Evolutionary conservation across 2,888 invertebrate genomes (phyloP).

Genomic region (Polymixis flavicincta): DNA sequence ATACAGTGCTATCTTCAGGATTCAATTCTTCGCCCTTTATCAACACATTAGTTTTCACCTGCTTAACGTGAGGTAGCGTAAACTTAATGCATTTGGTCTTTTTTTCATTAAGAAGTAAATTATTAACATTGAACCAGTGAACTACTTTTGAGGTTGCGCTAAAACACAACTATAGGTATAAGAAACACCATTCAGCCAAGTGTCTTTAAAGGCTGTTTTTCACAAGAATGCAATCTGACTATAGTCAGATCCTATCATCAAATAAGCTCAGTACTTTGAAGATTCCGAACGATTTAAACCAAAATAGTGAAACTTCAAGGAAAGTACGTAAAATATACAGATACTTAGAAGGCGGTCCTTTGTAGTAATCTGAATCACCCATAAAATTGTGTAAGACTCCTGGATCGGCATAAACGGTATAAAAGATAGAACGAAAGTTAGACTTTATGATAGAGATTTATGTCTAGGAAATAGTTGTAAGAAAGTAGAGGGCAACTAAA

Average conservation of each 20-base stretch:
- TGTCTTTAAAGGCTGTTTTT: background rate
- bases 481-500: background rate
- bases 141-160: too few relatives aligned
- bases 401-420: conserved; percentile 9
- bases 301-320: conserved; percentile 1
- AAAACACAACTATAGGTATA: too few relatives aligned
- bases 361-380: conserved; percentile 14
- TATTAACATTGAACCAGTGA: too few relatives aligned
- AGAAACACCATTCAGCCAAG: background rate
- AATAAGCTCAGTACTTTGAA: background rate
- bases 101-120: too few relatives aligned
- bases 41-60: too few relatives aligned
- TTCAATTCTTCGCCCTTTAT: too few relatives aligned
- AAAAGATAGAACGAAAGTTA: conserved; percentile 1
- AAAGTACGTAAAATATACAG: background rate
- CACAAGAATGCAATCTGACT: background rate
- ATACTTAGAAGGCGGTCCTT: conserved; percentile 3
- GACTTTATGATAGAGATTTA: conserved; percentile 27
- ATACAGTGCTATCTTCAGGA: too few relatives aligned
- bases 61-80: too few relatives aligned
- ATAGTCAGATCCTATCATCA: background rate
- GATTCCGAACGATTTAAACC: background rate
- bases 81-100: too few relatives aligned
- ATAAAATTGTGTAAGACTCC: conserved; percentile 27
- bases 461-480: background rate